Conservation (phyloP, 2,113 vertebrate genomes). For the Clarias macrocephalus region DNA sequence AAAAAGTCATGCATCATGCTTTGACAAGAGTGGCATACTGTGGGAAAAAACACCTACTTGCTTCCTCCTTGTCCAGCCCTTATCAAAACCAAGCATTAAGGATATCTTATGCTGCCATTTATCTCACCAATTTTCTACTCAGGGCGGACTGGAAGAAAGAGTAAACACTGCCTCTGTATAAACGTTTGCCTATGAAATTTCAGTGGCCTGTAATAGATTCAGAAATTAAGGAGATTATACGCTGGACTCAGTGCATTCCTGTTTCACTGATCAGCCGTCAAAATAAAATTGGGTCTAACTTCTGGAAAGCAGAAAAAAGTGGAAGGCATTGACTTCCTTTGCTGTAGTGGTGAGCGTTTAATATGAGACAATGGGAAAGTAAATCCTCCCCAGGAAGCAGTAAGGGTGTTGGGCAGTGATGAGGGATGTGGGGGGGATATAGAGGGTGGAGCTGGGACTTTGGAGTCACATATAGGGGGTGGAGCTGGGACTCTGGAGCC, state of each 20-base stretch:
- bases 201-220: neutral
- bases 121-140: slow-evolving; percentile 9
- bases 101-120: neutral
- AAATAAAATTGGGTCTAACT: neutral
- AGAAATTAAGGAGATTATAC: neutral
- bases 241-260: neutral
- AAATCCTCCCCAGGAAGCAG: neutral
- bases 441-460: neutral
- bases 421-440: too few relatives aligned
- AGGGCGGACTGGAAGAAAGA: neutral
- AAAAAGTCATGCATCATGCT: neutral
- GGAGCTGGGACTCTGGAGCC: neutral
- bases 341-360: neutral
- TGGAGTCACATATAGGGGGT: neutral
- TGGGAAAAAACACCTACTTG: neutral
- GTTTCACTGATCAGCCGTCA: neutral
- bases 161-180: neutral
- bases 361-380: neutral
- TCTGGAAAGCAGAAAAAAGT: neutral
- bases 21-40: neutral
- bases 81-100: slow-evolving; percentile 1
- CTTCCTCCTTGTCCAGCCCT: neutral
- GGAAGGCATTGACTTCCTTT: neutral
- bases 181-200: slow-evolving; percentile 4
- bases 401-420: too few relatives aligned